These are phyloP conservation scores for Hermaeophaga mercurialis DNA, from an alignment of 2,888 invertebrate genomes.

Conservation along the genomic window DNA sequence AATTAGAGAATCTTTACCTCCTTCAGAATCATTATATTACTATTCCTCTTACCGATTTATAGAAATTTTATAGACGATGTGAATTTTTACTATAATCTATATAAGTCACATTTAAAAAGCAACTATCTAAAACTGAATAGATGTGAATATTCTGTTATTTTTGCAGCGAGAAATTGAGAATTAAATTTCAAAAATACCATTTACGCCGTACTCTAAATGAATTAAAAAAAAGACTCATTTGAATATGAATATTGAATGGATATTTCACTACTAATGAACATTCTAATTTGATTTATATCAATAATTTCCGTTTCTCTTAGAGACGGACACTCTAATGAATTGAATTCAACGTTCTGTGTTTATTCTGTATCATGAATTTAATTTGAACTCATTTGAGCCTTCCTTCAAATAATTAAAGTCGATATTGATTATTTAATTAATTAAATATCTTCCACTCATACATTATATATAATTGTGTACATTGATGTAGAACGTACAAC, in stretches of 20 bases:
- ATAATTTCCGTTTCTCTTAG: slow-evolving; percentile 23
- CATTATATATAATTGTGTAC: slow-evolving; percentile 37
- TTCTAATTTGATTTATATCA: slow-evolving; percentile 34
- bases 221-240: slow-evolving; percentile 8
- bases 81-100: too few relatives aligned
- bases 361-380: slow-evolving; percentile 29
- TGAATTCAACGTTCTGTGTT: slow-evolving; percentile 19
- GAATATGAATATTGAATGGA: slow-evolving; percentile 14
- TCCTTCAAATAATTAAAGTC: slow-evolving; percentile 36
- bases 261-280: slow-evolving; percentile 15
- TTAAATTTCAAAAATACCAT: background rate
- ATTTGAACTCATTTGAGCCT: slow-evolving; percentile 31
- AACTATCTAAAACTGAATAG: too few relatives aligned
- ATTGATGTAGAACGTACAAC: slow-evolving; percentile 4
- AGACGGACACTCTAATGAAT: slow-evolving; percentile 19
- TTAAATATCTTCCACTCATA: slow-evolving; percentile 36
- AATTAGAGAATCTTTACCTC: too few relatives aligned
- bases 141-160: background rate
- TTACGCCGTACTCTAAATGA: background rate
- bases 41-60: too few relatives aligned
- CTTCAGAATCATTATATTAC: too few relatives aligned
- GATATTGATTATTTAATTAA: slow-evolving; percentile 39
- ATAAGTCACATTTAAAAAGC: too few relatives aligned
- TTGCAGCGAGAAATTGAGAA: background rate
- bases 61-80: too few relatives aligned